phyloP scores from a whole-genome alignment of 2,888 invertebrate genomes.

The Tachina fera region DNA sequence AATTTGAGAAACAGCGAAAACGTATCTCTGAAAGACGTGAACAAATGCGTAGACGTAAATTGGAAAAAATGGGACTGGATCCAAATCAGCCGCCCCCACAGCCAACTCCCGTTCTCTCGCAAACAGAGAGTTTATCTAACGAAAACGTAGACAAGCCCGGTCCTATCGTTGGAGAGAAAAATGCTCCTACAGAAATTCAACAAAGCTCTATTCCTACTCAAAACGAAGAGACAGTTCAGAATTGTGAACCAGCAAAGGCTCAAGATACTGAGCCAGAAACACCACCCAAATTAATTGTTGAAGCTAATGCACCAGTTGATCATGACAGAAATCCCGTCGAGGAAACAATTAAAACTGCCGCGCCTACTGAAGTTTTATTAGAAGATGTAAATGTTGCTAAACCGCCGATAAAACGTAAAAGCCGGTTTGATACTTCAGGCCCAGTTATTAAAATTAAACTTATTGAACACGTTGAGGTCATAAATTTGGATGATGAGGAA shows the following conservation, averaged over 20 bases:
- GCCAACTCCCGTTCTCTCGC: conserved; percentile 18
- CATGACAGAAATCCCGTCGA: not conserved
- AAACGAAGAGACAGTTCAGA: conserved; percentile 36
- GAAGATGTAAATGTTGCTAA: conserved; percentile 5
- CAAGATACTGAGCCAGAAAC: conserved; percentile 20
- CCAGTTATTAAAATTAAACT: conserved; percentile 49
- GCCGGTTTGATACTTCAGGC: conserved; percentile 68
- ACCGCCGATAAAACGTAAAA: conserved; percentile 74
- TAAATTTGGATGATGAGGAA: conserved; percentile 76
- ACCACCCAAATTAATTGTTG: not conserved
- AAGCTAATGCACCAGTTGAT: not conserved
- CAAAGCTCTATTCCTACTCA: conserved; percentile 41
- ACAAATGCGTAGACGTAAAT: conserved; percentile 88
- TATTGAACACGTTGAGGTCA: conserved; percentile 73
- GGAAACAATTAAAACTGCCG: conserved; percentile 11
- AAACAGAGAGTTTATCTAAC: conserved; percentile 10
- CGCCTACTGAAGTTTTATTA: conserved; percentile 8
- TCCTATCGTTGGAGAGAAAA: not conserved
- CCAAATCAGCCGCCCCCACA: conserved; percentile 54
- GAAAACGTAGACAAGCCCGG: conserved; percentile 22
- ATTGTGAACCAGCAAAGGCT: not conserved
- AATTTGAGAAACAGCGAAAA: conserved; percentile 92
- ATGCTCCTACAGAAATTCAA: conserved; percentile 44
- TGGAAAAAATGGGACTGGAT: conserved; percentile 73
- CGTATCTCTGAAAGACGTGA: conserved; percentile 91